Conservation (phyloP, 2,888 invertebrate genomes). For the Myopa testacea region DNA sequence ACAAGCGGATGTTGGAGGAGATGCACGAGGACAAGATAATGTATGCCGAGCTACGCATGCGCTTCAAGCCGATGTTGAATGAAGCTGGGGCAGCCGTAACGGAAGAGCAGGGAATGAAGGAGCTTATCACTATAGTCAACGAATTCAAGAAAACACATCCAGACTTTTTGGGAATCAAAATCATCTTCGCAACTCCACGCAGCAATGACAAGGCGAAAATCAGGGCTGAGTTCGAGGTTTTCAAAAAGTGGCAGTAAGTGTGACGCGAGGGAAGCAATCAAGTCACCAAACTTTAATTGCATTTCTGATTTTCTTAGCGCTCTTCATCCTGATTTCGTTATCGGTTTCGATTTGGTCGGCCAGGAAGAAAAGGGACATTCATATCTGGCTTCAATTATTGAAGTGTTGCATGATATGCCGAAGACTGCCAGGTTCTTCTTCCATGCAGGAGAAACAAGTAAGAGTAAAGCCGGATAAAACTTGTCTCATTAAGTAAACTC, state of each 20-base stretch:
- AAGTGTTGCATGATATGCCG: constrained; percentile 49
- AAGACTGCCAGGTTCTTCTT: constrained; percentile 70
- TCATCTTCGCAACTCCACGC: constrained; percentile 67
- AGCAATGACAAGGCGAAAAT: constrained; percentile 23
- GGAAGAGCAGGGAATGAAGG: constrained; percentile 66
- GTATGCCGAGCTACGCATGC: constrained; percentile 71
- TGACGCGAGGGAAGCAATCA: background rate
- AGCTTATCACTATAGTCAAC: constrained; percentile 57
- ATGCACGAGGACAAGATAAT: constrained; percentile 72
- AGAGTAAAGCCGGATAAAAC: background rate
- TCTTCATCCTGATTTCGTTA: constrained; percentile 70
- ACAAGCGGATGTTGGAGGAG: constrained; percentile 70
- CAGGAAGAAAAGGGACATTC: constrained; percentile 72
- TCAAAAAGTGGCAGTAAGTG: constrained; percentile 50
- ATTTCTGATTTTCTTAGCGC: constrained; percentile 37
- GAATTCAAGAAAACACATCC: constrained; percentile 70
- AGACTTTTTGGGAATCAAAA: constrained; percentile 71
- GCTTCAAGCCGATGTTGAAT: constrained; percentile 66
- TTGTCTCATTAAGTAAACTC: background rate
- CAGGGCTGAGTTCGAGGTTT: constrained; percentile 43
- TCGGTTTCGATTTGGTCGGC: constrained; percentile 75
- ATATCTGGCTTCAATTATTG: constrained; percentile 60
- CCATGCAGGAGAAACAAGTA: constrained; percentile 74
- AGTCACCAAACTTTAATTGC: background rate
- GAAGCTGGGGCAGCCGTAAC: constrained; percentile 68